Evolutionary conservation across 2,113 vertebrate genomes (phyloP).

Genomic region (Talpa occidentalis): DNA sequence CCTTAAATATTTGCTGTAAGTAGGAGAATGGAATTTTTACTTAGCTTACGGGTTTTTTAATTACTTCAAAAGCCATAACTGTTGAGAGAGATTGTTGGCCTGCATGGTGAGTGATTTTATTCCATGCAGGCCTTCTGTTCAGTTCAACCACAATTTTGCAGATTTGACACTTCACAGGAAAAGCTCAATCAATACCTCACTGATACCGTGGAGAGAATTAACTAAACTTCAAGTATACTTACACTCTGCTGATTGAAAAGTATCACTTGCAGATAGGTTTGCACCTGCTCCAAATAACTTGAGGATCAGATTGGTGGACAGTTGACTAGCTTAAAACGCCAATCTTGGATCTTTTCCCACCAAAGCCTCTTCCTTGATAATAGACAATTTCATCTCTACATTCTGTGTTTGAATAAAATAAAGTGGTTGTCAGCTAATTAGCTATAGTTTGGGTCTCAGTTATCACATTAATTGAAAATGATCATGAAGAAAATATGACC

Average conservation of each 20-base stretch:
- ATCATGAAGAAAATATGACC: not conserved
- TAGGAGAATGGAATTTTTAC: not conserved
- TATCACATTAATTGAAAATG: not conserved
- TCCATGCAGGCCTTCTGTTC: not conserved
- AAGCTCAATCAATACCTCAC: not conserved
- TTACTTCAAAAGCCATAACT: constrained; percentile 46
- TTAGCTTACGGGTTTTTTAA: constrained; percentile 43
- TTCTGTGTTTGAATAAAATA: not conserved
- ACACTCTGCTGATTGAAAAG: constrained; percentile 17
- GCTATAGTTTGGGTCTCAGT: not conserved
- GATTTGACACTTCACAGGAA: not conserved
- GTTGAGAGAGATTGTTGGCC: not conserved
- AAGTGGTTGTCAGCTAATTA: not conserved
- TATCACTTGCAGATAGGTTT: not conserved
- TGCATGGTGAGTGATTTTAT: constrained; percentile 31
- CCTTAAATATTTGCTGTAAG: constrained; percentile 42
- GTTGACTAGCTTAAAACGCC: not conserved
- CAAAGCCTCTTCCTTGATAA: constrained; percentile 48
- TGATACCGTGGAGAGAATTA: not conserved
- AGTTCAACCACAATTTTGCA: not conserved
- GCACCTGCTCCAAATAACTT: not conserved
- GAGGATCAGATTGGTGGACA: not conserved
- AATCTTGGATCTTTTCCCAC: not conserved
- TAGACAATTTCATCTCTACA: not conserved
- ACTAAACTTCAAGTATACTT: not conserved